Evolutionary conservation across 1,140 invertebrate genomes (phyloP).

Genomic region (Melanaphis sacchari): DNA sequence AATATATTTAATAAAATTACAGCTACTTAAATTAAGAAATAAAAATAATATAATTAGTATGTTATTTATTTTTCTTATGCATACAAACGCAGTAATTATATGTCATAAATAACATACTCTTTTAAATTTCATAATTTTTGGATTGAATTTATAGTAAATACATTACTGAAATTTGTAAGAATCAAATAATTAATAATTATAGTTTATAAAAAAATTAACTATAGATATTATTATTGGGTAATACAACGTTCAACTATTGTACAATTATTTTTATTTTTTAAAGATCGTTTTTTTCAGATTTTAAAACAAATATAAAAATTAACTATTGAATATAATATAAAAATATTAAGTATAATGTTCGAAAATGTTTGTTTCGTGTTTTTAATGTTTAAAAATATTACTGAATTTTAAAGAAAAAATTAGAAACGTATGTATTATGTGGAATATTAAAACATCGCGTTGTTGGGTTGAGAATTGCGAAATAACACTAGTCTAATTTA

Average conservation of each 20-base stretch:
- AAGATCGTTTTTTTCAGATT: background rate
- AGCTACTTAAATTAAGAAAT: background rate
- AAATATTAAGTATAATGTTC: background rate
- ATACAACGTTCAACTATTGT: background rate
- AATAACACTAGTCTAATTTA: background rate
- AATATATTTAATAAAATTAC: background rate
- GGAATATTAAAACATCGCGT: too few relatives aligned
- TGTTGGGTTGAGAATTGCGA: background rate
- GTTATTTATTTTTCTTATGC: background rate
- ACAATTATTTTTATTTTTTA: background rate
- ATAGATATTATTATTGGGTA: background rate
- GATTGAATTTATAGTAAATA: accelerated
- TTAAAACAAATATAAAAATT: background rate
- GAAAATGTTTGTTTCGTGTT: background rate
- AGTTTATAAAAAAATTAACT: background rate
- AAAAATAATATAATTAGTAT: background rate
- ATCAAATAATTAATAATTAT: background rate
- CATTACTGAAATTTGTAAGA: background rate
- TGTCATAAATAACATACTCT: background rate
- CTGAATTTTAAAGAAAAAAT: background rate
- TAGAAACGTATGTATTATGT: too few relatives aligned
- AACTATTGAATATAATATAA: background rate
- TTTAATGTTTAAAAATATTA: background rate
- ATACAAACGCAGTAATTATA: background rate
- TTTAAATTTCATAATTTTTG: background rate